Evolutionary conservation across 2,113 vertebrate genomes (phyloP).

Genomic region (Cairina moschata): DNA sequence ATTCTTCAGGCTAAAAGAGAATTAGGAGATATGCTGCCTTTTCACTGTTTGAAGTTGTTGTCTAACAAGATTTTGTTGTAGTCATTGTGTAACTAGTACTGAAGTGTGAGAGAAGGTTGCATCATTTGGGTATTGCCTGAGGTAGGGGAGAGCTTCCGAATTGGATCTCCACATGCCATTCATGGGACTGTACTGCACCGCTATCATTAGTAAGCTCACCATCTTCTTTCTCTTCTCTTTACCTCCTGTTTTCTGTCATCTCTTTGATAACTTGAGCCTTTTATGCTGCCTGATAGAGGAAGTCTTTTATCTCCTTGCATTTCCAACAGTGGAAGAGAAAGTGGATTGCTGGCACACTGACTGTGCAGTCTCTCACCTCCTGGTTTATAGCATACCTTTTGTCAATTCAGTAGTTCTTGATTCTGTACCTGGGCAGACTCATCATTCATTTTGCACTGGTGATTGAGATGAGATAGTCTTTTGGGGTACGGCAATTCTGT

Average conservation of each 20-base stretch:
- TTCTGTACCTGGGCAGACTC: not conserved
- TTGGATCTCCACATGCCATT: accelerated
- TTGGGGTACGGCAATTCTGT: not conserved
- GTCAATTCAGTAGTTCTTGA: not conserved
- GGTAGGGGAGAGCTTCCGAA: not conserved
- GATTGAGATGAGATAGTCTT: not conserved
- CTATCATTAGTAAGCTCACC: not conserved
- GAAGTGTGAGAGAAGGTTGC: not conserved
- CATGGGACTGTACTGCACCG: not conserved
- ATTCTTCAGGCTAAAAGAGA: not conserved
- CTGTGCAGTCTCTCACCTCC: not conserved
- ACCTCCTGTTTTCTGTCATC: not conserved
- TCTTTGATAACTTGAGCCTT: not conserved
- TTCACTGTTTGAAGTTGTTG: not conserved
- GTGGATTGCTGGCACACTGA: not conserved
- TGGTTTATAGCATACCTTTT: not conserved
- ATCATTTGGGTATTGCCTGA: not conserved
- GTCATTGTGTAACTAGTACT: not conserved
- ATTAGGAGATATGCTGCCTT: not conserved
- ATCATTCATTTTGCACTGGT: not conserved
- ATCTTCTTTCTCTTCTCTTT: not conserved
- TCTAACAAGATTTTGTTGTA: not conserved
- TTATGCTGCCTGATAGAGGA: not conserved
- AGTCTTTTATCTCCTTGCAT: not conserved
- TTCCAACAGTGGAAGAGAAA: not conserved